phyloP scores from a whole-genome alignment of 2,888 invertebrate genomes.

The Baronia brevicornis region DNA sequence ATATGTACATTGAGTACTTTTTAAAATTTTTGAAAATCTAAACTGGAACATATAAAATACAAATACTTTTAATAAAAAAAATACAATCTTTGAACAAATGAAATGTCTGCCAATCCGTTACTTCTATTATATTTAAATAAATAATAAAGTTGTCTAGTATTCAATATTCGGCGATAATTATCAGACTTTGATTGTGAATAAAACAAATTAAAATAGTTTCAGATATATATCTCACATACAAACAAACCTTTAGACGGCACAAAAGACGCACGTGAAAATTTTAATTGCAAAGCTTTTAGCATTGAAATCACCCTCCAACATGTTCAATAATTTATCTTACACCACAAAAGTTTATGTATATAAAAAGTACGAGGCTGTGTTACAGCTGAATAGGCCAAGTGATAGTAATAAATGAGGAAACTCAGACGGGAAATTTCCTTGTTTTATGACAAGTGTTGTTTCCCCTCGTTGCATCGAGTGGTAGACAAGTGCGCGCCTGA shows the following conservation, averaged over 20 bases:
- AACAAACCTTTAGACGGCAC: not conserved
- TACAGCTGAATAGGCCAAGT: constrained; percentile 15
- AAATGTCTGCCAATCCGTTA: too few species aligned
- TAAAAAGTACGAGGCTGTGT: constrained; percentile 9
- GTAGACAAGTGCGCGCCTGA: constrained; percentile 40
- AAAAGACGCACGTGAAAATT: not conserved
- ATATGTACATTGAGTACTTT: too few species aligned
- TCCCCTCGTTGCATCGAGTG: constrained; percentile 52
- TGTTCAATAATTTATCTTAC: constrained; percentile 9
- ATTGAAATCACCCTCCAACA: constrained; percentile 4
- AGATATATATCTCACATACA: too few species aligned
- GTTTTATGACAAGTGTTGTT: constrained; percentile 55
- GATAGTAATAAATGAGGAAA: constrained; percentile 33
- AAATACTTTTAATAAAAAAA: too few species aligned
- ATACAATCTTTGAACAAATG: too few species aligned
- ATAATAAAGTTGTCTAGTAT: too few species aligned
- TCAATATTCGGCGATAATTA: too few species aligned
- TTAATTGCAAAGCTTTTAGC: not conserved
- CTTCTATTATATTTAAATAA: too few species aligned
- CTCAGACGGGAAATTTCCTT: constrained; percentile 53
- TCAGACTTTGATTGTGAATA: too few species aligned
- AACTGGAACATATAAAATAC: too few species aligned
- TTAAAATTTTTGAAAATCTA: too few species aligned
- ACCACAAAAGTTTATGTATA: constrained; percentile 13
- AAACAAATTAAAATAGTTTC: too few species aligned